Base-by-base conservation (phyloP, 2,888 invertebrate species). In the Gari tellinella region DNA sequence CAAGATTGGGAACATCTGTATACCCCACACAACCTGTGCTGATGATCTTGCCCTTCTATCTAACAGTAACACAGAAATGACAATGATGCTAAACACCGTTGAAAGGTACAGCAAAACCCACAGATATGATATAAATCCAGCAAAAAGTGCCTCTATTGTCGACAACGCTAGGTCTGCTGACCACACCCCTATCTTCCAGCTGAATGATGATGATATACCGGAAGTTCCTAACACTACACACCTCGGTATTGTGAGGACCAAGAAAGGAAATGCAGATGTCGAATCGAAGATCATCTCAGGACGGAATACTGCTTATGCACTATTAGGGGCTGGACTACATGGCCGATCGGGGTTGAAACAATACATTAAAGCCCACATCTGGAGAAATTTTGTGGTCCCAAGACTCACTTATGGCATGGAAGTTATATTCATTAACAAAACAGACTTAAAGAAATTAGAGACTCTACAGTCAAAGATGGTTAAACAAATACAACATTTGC, bases 271-370 rank as follows among this genome's bases (percentile, higher is more conserved):
- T 7, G 17, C 7, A 7, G 26, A 62, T 19, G 5, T 25, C 7
- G 43, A 19, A 15, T 25, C 41, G 25, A 62, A 52, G 38, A 40
- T 62, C 12, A 8, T 10, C 21, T n/a, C 12, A n/a, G 49, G 49
- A 8, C 14, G 46, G 17, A 14, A 25, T 7, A 49, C 49, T 10
- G 21, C n/a, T 12, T 49, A 49, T 25, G 21, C 25, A 5, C 25
- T 38, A 3, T 25, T 58, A n/a, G 48, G 46, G 15, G 41, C 62
- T 26, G 62, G 62, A 8, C 26, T 41, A n/a, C 62, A 62, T 52
- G 49, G 62, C 2, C 19, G 15, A n/a, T 43, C 3, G 15, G 49
- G 49, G 7, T 7, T 49, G 8, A 7, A 7, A 21, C 49, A 49
- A 49, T 7, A 7, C 7, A 21, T 23, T 7, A 49, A 49, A 23